phyloP scores from a whole-genome alignment of 2,888 invertebrate genomes.

The Petrolisthes cinctipes region DNA sequence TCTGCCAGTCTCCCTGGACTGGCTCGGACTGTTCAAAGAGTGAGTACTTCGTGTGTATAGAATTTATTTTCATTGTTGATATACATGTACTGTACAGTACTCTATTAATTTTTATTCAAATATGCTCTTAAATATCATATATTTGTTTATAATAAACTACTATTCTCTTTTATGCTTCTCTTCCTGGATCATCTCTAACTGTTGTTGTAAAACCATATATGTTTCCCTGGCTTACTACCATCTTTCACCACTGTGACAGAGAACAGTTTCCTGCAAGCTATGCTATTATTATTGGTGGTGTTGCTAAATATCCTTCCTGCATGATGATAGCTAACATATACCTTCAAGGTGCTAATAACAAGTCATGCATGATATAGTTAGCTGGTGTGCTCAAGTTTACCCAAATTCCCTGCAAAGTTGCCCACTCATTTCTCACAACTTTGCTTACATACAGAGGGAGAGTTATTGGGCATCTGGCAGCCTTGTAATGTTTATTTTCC shows the following conservation, averaged over 20 bases:
- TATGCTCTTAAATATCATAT: not conserved
- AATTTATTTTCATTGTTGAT: not conserved
- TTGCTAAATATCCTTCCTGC: not conserved
- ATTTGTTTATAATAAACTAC: no score
- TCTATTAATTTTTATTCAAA: not conserved
- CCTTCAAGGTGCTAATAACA: not conserved
- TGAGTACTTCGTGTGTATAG: constrained; percentile 68
- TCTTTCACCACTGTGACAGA: no score
- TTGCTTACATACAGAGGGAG: not conserved
- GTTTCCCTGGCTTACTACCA: no score
- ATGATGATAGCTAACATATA: not conserved
- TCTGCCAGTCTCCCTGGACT: constrained; percentile 92
- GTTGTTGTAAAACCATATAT: no score
- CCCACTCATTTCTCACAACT: constrained; percentile 3
- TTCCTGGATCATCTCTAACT: no score
- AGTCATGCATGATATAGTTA: not conserved
- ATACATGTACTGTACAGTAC: not conserved
- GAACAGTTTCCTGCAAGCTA: no score
- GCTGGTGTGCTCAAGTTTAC: not conserved
- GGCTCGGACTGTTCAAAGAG: constrained; percentile 97
- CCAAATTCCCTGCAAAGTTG: not conserved
- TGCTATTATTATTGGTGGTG: no score
- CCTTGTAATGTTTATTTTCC: not conserved
- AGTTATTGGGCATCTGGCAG: not conserved
- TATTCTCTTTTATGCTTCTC: no score